Evolutionary conservation across 2,888 invertebrate genomes (phyloP).

Genomic region (Blera fallax): DNA sequence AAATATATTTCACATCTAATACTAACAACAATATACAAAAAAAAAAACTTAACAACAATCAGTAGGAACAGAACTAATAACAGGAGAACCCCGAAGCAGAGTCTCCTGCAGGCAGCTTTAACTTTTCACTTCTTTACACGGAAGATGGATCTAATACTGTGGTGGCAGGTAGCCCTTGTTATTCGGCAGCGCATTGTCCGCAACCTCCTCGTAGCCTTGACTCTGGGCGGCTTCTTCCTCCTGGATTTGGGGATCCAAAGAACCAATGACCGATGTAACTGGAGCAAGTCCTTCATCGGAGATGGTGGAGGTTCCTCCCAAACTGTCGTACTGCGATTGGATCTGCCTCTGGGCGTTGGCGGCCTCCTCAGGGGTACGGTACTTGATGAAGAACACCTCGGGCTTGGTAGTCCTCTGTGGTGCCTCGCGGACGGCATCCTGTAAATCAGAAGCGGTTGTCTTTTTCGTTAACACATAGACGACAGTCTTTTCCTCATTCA

Average conservation of each 20-base stretch:
- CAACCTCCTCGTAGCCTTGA: constrained; percentile 40
- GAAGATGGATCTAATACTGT: constrained; percentile 74
- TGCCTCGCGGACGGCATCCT: constrained; percentile 78
- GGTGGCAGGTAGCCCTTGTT: constrained; percentile 64
- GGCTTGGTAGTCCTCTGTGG: constrained; percentile 80
- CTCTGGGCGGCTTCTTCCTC: constrained; percentile 74
- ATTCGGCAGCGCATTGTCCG: constrained; percentile 27
- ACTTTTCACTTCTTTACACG: constrained; percentile 74
- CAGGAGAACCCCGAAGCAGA: not conserved
- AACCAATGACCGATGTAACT: constrained; percentile 80
- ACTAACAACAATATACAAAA: constrained; percentile 27
- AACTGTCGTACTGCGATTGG: constrained; percentile 80
- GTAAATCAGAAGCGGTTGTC: constrained; percentile 78
- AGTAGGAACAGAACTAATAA: constrained; percentile 47
- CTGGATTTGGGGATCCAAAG: constrained; percentile 78
- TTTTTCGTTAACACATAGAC: constrained; percentile 81
- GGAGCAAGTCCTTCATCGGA: constrained; percentile 80
- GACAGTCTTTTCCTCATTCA: constrained; percentile 81
- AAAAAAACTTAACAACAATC: constrained; percentile 60
- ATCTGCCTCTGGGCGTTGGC: constrained; percentile 80
- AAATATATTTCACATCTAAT: constrained; percentile 10
- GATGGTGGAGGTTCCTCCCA: constrained; percentile 79
- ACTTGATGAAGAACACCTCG: constrained; percentile 82
- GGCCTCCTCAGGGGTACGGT: constrained; percentile 81
- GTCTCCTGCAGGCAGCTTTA: constrained; percentile 69